Conservation (phyloP, 2,888 invertebrate genomes). For the Cheilosia scutellata region DNA sequence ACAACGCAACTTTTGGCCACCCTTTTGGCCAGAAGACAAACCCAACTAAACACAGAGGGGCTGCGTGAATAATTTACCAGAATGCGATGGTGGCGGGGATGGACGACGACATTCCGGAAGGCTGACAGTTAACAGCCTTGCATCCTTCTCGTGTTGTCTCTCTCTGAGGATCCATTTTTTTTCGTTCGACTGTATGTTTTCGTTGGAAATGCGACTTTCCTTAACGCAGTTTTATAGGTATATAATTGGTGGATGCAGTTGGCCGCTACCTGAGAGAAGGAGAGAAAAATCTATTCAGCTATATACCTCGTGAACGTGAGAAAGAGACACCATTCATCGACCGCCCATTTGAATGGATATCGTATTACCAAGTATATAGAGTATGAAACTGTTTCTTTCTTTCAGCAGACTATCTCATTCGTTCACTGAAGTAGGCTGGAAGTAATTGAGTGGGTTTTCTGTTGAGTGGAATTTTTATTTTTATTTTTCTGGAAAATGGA, state of each 20-base stretch:
- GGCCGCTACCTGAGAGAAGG: background rate
- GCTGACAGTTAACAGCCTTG: constrained; percentile 20
- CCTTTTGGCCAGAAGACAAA: constrained; percentile 48
- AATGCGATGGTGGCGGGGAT: constrained; percentile 12
- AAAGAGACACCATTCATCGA: background rate
- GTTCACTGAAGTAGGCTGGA: background rate
- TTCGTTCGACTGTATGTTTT: constrained; percentile 6
- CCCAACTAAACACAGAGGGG: constrained; percentile 22
- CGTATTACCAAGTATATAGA: too few relatives aligned
- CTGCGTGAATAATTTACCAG: constrained; percentile 72
- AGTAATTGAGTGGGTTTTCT: background rate
- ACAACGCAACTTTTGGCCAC: constrained; percentile 73
- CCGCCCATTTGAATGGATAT: constrained; percentile 14
- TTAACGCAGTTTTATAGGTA: constrained; percentile 27
- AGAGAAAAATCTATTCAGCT: constrained; percentile 52
- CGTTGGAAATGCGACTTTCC: constrained; percentile 31
- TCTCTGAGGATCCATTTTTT: constrained; percentile 9
- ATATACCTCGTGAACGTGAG: background rate
- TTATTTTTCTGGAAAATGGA: background rate
- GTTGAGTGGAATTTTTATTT: background rate
- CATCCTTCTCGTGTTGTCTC: constrained; percentile 30
- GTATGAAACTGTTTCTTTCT: too few relatives aligned
- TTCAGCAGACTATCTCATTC: background rate
- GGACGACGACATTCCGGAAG: constrained; percentile 26
- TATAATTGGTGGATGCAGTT: constrained; percentile 32